phyloP scores from a whole-genome alignment of 2,888 invertebrate genomes.

The Conus canariensis region DNA sequence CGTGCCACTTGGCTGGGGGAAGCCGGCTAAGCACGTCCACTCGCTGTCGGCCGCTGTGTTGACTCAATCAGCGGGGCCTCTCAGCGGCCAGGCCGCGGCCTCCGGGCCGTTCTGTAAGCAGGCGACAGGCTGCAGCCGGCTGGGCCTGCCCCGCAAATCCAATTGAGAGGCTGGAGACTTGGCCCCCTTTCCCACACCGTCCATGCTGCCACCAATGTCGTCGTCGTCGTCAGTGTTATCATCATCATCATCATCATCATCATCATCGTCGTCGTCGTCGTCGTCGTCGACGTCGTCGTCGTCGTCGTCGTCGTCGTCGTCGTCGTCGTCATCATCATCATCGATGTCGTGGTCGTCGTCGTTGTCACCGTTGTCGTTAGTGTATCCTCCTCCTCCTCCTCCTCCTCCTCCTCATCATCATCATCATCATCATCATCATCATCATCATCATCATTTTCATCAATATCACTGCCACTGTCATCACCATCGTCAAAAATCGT shows the following conservation, averaged over 20 bases:
- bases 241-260: neutral
- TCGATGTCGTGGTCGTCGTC: neutral
- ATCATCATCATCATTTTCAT: neutral
- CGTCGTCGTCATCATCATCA: neutral
- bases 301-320: neutral
- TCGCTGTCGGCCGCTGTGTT: slow-evolving; percentile 34
- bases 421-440: no score
- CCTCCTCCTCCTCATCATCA: no score
- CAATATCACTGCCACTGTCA: neutral
- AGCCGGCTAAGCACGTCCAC: slow-evolving; percentile 28
- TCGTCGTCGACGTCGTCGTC: neutral
- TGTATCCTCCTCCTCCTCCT: no score
- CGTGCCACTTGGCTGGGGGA: slow-evolving; percentile 47
- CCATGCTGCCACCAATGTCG: no score
- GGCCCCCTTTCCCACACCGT: neutral
- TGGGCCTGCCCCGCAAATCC: slow-evolving; percentile 37
- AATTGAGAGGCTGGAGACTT: slow-evolving; percentile 32
- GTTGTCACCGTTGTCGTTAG: neutral
- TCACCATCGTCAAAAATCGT: neutral
- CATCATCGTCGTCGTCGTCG: neutral
- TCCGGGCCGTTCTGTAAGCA: slow-evolving; percentile 24
- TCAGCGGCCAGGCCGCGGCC: slow-evolving; percentile 8
- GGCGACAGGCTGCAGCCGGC: slow-evolving; percentile 15
- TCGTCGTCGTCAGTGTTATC: neutral
- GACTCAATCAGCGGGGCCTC: slow-evolving; percentile 37